phyloP scores from a whole-genome alignment of 2,113 vertebrate species.

The Neogobius melanostomus region DNA sequence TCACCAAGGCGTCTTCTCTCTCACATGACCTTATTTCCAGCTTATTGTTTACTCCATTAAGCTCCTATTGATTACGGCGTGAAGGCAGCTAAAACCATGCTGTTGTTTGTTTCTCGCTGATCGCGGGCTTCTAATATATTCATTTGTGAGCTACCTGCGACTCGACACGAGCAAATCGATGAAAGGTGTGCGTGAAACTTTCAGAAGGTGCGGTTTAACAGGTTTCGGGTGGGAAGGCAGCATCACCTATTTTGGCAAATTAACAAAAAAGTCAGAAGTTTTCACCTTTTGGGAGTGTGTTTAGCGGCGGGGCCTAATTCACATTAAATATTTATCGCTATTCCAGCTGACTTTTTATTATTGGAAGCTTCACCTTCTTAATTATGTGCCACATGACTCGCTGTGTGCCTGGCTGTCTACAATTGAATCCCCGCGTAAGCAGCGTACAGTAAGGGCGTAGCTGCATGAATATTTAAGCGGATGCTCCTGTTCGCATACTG shows the following conservation, averaged over 20 bases:
- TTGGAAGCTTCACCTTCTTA: slow-evolving; percentile 47
- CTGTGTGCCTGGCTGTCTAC: slow-evolving; percentile 17
- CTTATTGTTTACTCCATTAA: background rate
- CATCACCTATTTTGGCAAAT: slow-evolving; percentile 4
- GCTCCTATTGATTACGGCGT: background rate
- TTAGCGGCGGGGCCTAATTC: slow-evolving; percentile 30
- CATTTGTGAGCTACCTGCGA: slow-evolving; percentile 36
- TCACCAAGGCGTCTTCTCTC: slow-evolving; percentile 2
- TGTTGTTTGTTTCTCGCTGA: slow-evolving; percentile 14
- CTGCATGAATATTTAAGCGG: slow-evolving; percentile 11
- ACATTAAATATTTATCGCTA: slow-evolving; percentile 58
- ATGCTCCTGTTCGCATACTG: slow-evolving; percentile 14
- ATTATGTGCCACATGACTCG: slow-evolving; percentile 29
- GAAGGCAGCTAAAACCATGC: background rate
- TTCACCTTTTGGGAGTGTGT: slow-evolving; percentile 40
- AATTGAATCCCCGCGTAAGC: background rate
- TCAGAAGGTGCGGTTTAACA: slow-evolving; percentile 28
- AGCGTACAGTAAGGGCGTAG: slow-evolving; percentile 6
- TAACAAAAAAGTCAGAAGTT: slow-evolving; percentile 11
- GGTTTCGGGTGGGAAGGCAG: slow-evolving; percentile 9
- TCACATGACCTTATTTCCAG: background rate
- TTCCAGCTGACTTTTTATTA: slow-evolving; percentile 40
- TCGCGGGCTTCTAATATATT: slow-evolving; percentile 29
- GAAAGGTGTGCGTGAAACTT: slow-evolving; percentile 19
- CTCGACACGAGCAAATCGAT: slow-evolving; percentile 37